Evolutionary conservation across 1,140 invertebrate genomes (phyloP), one percentile per base, ranked within the genome.

Genomic region (Meteorus sp.): DNA sequence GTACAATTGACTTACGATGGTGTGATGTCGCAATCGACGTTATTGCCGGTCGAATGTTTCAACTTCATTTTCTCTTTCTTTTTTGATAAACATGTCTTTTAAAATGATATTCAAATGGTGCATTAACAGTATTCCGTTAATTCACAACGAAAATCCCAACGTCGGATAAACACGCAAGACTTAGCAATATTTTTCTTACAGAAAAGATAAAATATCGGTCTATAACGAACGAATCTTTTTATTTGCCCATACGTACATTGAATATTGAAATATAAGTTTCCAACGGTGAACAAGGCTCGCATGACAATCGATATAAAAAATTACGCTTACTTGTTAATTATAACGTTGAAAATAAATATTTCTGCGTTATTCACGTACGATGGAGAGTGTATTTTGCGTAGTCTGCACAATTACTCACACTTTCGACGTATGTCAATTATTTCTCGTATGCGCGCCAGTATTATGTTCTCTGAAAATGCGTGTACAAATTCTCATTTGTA

Each of bases 401-500:
- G 29, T 33, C 29, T 33, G 29, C 6, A 33, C 11, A 7, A 6
- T 33, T 33, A 33, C 6, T 7, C 29, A 33, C 29, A 11, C 11
- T 33, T 7, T 33, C 29, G 6, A 33, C 11, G 29, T 33, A 33
- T 33, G 29, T 33, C 11, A 33, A 33, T 7, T 33, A 33, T 6
- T 33, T 33, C 6, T 33, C 17, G 11, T 45, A 17, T 6, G 20
- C 20, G 20, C 20, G 4, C 11, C 9, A 19, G 43, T 22, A 19
- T 45, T 45, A 45, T 19, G 43, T 45, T 11, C 15, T 13, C 15
- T 41, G 7, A n/a, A 41, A 41, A 45, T 45, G 43, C 43, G 43
- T 45, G 43, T 45, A 45, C 17, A 45, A 45, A 19, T 71, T 56
- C 63, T 61, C 50, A 63, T 69, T 74, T 70, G 68, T 68, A 69